These are phyloP conservation scores for Ctenopoma kingsleyae DNA, from an alignment of 2,797 vertebrate species.

Conservation along the genomic window DNA sequence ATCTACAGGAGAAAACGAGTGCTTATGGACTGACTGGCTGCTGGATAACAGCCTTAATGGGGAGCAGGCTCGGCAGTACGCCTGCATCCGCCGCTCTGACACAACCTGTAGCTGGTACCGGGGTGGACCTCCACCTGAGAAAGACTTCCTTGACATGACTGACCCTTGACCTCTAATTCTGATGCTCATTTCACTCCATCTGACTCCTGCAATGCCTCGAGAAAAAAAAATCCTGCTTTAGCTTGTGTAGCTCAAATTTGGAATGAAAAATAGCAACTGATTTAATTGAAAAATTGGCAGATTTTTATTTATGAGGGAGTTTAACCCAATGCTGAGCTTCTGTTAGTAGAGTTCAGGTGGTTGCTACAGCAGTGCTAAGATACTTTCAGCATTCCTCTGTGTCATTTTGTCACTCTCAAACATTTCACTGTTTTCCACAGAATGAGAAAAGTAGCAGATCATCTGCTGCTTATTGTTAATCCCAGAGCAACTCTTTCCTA, in stretches of 20 bases:
- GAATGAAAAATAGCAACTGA: conserved; percentile 42
- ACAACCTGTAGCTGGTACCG: conserved; percentile 93
- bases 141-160: conserved; percentile 89
- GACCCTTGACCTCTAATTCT: conserved; percentile 86
- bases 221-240: conserved; percentile 48
- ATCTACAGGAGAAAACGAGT: conserved; percentile 87
- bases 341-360: conserved; percentile 42
- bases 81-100: conserved; percentile 90
- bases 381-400: conserved; percentile 38
- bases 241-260: conserved; percentile 53
- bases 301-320: conserved; percentile 30
- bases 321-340: conserved; percentile 33
- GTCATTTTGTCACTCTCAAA: conserved; percentile 41
- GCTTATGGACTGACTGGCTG: conserved; percentile 94
- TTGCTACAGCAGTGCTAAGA: conserved; percentile 38
- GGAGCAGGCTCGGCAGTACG: conserved; percentile 90
- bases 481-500: conserved; percentile 20
- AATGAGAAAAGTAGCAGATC: conserved; percentile 45
- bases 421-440: conserved; percentile 37
- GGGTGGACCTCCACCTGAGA: conserved; percentile 86
- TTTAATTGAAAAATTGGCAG: conserved; percentile 34
- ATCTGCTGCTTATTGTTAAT: conserved; percentile 38
- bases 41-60: conserved; percentile 88
- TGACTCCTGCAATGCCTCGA: conserved; percentile 32
- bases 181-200: conserved; percentile 14